These are phyloP conservation scores for Chiloscyllium punctatum DNA, from an alignment of 2,797 vertebrate genomes.

Conservation along the genomic window DNA sequence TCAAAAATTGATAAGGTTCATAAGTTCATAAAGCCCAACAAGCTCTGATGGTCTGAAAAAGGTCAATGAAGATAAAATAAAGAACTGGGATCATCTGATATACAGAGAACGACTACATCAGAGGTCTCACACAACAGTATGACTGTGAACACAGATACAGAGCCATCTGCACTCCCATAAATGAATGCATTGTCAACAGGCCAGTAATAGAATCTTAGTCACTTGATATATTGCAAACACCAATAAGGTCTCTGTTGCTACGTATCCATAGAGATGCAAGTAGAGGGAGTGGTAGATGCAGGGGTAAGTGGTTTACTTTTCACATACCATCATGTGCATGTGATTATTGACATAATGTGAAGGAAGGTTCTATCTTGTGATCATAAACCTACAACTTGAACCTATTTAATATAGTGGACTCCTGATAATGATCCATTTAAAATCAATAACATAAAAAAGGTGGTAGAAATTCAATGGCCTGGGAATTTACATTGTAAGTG, in stretches of 20 bases:
- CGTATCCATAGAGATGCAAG: background rate
- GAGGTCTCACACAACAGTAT: background rate
- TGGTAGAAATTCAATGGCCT: background rate
- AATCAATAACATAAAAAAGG: background rate
- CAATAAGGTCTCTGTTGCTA: background rate
- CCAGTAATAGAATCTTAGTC: background rate
- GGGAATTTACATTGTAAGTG: background rate
- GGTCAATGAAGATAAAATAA: background rate
- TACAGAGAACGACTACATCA: background rate
- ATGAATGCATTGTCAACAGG: background rate
- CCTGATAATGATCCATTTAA: background rate
- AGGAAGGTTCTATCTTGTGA: background rate
- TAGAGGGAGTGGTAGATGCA: background rate
- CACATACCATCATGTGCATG: background rate
- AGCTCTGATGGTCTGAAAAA: background rate
- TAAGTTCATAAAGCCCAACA: background rate
- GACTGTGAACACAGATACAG: background rate
- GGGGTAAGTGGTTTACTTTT: background rate
- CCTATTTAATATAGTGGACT: background rate
- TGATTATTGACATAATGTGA: background rate
- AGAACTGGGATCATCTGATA: background rate
- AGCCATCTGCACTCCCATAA: background rate
- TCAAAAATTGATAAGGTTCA: background rate
- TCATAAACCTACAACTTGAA: background rate
- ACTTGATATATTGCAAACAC: background rate